A percentile compares a stretch with the other conserved stretches of the same genome.
Evolutionary conservation across 2,113 vertebrate species (phyloP).

Genomic region (Agelaius tricolor): DNA sequence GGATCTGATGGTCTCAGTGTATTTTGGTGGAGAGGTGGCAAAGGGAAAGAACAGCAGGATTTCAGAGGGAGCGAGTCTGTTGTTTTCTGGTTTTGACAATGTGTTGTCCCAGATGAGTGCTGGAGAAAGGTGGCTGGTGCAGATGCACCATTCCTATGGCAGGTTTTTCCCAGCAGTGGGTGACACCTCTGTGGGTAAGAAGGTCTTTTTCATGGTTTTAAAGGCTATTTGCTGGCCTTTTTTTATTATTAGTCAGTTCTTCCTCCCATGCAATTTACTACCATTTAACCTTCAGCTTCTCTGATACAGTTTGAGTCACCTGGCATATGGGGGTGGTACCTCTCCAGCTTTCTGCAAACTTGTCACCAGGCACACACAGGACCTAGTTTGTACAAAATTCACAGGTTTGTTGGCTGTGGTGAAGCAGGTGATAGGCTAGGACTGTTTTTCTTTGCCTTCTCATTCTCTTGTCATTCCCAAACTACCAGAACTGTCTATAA

Average conservation of each 20-base stretch:
- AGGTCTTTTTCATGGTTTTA: background rate
- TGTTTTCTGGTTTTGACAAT: rapidly evolving
- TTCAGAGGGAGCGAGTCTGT: background rate
- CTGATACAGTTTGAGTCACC: background rate
- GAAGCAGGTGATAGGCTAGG: background rate
- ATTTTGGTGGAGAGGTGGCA: background rate
- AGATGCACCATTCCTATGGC: background rate
- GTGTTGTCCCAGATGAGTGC: background rate
- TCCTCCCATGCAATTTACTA: background rate
- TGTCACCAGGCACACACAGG: background rate
- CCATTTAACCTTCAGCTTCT: background rate
- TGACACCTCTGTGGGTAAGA: background rate
- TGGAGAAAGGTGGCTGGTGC: background rate
- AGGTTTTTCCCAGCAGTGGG: background rate
- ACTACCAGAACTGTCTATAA: background rate
- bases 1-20: background rate
- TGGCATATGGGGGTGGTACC: background rate
- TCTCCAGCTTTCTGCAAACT: background rate
- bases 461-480: background rate
- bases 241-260: background rate
- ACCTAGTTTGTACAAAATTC: background rate
- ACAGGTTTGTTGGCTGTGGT: background rate
- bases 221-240: background rate
- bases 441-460: background rate
- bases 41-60: background rate